A percentile compares a stretch with the other conserved stretches of the same genome.
Evolutionary conservation across 2,797 vertebrate species (phyloP).

Genomic region (Simalia tracyae): DNA sequence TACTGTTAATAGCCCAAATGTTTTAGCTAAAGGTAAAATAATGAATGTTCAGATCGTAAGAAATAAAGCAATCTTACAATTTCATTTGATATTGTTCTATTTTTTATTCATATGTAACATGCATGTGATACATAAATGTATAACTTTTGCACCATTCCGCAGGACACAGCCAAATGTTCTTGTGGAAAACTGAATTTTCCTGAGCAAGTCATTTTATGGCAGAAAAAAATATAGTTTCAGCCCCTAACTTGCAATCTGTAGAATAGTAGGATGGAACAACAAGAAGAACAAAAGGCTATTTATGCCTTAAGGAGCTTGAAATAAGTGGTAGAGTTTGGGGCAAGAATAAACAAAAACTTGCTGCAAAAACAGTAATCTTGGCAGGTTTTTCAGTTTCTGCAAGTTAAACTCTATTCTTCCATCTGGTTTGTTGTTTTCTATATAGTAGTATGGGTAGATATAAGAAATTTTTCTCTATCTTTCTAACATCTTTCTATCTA

Average conservation of each 20-base stretch:
- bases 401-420: neutral
- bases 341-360: slow-evolving; percentile 14
- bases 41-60: neutral
- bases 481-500: fast-evolving
- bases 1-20: neutral
- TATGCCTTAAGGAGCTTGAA: neutral
- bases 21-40: neutral
- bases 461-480: neutral
- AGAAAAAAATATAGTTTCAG: neutral
- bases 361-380: neutral
- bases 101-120: neutral
- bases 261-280: neutral
- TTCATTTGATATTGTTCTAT: neutral
- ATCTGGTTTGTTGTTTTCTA: slow-evolving; percentile 1
- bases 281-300: neutral
- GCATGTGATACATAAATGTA: neutral
- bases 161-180: neutral
- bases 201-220: neutral
- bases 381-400: neutral
- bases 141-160: neutral
- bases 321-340: slow-evolving; percentile 13
- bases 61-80: neutral
- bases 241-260: neutral
- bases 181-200: neutral
- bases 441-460: neutral